Evolutionary conservation across 2,888 invertebrate genomes (phyloP).

Genomic region (Synergus umbraculus): DNA sequence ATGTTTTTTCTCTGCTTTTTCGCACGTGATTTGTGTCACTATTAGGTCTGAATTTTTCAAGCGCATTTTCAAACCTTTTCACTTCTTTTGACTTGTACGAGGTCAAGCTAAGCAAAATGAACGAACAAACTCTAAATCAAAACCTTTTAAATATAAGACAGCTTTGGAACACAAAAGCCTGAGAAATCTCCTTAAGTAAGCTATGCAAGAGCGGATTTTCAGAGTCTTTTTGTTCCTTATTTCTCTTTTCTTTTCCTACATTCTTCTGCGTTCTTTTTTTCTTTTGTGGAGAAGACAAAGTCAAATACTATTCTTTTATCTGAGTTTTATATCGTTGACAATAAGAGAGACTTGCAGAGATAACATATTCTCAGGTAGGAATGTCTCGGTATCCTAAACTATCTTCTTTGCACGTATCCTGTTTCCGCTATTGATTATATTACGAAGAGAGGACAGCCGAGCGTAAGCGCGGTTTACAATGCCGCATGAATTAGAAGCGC

Average conservation of each 20-base stretch:
- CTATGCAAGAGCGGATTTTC: too few relatives aligned
- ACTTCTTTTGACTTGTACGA: too few relatives aligned
- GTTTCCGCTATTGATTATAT: slow-evolving; percentile 27
- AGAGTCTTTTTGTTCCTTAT: background rate
- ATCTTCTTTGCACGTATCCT: slow-evolving; percentile 1
- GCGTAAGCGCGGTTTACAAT: background rate
- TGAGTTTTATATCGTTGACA: background rate
- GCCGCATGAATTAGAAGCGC: slow-evolving; percentile 16
- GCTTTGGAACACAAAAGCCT: too few relatives aligned
- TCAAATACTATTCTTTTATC: background rate
- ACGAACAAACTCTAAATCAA: too few relatives aligned
- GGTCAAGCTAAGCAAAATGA: too few relatives aligned
- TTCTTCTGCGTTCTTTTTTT: background rate
- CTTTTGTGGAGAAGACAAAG: background rate
- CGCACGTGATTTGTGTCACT: background rate
- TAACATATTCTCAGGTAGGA: background rate
- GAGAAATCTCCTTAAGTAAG: too few relatives aligned
- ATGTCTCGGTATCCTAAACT: background rate
- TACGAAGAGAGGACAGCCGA: background rate
- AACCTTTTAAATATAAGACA: too few relatives aligned
- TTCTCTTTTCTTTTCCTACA: background rate
- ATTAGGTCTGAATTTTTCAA: background rate
- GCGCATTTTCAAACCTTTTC: background rate
- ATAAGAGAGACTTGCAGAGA: background rate
- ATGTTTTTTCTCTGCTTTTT: background rate